Base-by-base conservation (phyloP, 2,797 vertebrate genomes). In the Spatula versicolor region DNA sequence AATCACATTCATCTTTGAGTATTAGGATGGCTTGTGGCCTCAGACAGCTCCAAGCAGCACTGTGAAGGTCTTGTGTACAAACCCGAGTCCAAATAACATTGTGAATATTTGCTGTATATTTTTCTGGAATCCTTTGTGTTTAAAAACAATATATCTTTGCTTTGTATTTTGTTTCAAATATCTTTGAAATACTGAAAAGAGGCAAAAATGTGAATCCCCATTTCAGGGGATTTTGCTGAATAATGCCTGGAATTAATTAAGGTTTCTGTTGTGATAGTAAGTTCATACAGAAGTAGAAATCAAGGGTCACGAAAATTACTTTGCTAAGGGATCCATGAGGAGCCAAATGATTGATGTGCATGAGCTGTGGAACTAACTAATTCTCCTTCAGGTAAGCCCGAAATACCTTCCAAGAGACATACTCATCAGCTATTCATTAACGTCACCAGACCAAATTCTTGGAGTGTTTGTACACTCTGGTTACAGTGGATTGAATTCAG, bases 341-440 rank as follows among this genome's bases (percentile, higher is more conserved):
- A 88, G 25, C 2, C 72, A 84, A 86, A 92, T 60, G 39, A 86
- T 31, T 89, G 59, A 88, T 83, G 66, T 75, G 22, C 6, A 2
- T 73, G 60, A 89, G 75, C 76, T 82, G n/a, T 75, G 66, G 76
- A 86, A 93, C 3, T 7, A 80, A 54, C 28, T 93, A 94, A 95
- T 95, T 86, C 82, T 90, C 86, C 69, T 94, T 60, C 86, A 97
- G 79, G 94, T 93, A 95, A 92, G 92, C 84, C 86, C 76, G 56
- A 87, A 64, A 79, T 88, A 41, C 73, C 79, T 97, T 93, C 82
- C 82, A 91, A 81, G 71, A 69, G 33, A 66, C 74, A 73, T 93
- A n/a, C 11, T 93, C 63, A 86, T 92, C 59, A 87, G 48, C n/a
- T 56, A 55, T 60, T 89, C 67, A 88, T 96, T 96, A 95, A 62